Conservation (phyloP, 2,888 invertebrate genomes). For the Ernsta delagoae region DNA sequence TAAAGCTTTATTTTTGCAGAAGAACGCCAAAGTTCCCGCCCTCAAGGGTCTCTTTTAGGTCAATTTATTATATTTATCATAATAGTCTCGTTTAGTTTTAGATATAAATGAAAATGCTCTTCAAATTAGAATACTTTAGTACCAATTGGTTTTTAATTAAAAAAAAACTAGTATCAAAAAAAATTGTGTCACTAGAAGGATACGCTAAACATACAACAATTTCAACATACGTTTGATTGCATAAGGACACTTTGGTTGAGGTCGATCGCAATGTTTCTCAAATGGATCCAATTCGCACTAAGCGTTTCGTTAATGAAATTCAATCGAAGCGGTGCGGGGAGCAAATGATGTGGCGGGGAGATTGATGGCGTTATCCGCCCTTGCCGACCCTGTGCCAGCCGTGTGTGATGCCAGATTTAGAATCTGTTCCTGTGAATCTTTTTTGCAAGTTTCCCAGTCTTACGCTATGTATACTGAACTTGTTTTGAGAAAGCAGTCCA, state of each 20-base stretch:
- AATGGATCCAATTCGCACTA: slow-evolving; percentile 84
- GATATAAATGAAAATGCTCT: too few relatives aligned
- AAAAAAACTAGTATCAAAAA: too few relatives aligned
- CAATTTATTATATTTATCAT: too few relatives aligned
- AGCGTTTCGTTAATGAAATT: slow-evolving; percentile 84
- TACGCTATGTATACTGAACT: background rate
- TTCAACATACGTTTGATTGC: slow-evolving; percentile 19
- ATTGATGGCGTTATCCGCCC: slow-evolving; percentile 66
- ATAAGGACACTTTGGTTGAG: slow-evolving; percentile 48
- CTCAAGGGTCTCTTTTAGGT: too few relatives aligned
- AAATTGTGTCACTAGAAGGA: background rate
- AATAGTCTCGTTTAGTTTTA: too few relatives aligned
- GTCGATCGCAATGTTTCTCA: slow-evolving; percentile 71
- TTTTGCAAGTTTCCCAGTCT: background rate
- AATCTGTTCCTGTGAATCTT: background rate
- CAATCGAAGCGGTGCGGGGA: slow-evolving; percentile 77
- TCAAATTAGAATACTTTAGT: too few relatives aligned
- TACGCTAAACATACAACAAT: background rate
- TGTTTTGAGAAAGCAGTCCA: background rate
- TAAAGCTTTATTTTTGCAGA: too few relatives aligned
- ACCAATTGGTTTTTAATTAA: too few relatives aligned
- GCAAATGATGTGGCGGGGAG: slow-evolving; percentile 84
- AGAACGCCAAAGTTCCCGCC: too few relatives aligned
- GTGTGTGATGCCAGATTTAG: background rate
- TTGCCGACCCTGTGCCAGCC: slow-evolving; percentile 1